A percentile compares a stretch with the other conserved stretches of the same genome.
phyloP scores from a whole-genome alignment of 2,888 invertebrate genomes.

The Eupeodes latifasciatus region DNA sequence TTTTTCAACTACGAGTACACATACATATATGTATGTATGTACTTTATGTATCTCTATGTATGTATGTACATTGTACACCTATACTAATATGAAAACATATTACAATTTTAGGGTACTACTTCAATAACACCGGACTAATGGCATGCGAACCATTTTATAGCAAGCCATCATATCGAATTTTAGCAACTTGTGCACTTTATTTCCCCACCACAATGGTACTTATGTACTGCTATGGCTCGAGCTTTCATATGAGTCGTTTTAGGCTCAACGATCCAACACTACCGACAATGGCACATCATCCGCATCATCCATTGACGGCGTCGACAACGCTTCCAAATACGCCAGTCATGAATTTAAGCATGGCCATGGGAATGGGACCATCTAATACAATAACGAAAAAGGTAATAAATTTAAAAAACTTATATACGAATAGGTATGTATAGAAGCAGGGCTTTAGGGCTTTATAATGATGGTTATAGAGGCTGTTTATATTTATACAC shows the following conservation, averaged over 20 bases:
- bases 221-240: slow-evolving; percentile 96
- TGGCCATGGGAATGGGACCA: slow-evolving; percentile 83
- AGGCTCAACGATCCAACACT: slow-evolving; percentile 85
- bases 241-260: slow-evolving; percentile 94
- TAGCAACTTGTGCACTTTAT: slow-evolving; percentile 94
- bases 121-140: slow-evolving; percentile 93
- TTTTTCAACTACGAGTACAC: neutral
- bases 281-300: slow-evolving; percentile 83
- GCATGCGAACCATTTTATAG: slow-evolving; percentile 95
- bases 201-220: slow-evolving; percentile 96
- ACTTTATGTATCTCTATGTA: neutral
- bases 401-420: slow-evolving; percentile 77
- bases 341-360: slow-evolving; percentile 82
- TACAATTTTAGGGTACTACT: slow-evolving; percentile 89
- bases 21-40: neutral
- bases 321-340: slow-evolving; percentile 78
- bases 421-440: no score
- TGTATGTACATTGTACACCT: no score
- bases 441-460: neutral
- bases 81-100: neutral
- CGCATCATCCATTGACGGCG: slow-evolving; percentile 80
- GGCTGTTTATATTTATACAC: neutral
- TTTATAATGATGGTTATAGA: neutral
- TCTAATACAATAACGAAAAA: slow-evolving; percentile 82
- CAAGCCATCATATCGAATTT: slow-evolving; percentile 89